phyloP scores from a whole-genome alignment of 2,113 vertebrate genomes.

The Ammodytes dubius region DNA sequence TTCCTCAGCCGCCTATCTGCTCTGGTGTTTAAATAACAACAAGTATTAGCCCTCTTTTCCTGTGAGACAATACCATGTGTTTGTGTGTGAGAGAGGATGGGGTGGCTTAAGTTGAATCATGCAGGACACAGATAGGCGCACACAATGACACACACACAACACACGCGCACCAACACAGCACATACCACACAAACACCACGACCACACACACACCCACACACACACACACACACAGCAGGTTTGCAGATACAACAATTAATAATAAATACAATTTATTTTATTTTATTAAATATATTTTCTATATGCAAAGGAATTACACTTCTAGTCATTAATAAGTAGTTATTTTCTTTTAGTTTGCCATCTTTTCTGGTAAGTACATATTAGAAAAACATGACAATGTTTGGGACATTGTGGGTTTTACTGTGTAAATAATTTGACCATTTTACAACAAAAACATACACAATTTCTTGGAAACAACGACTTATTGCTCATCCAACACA shows the following conservation, averaged over 20 bases:
- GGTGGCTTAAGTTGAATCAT: slow-evolving; percentile 49
- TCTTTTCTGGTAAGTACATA: neutral
- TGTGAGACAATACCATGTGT: slow-evolving; percentile 6
- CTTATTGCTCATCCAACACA: slow-evolving; percentile 14
- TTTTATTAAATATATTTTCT: slow-evolving; percentile 21
- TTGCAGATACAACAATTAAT: slow-evolving; percentile 22
- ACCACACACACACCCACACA: slow-evolving; percentile 28
- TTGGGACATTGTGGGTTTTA: no score
- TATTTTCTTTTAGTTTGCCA: slow-evolving; percentile 14
- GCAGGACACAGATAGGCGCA: slow-evolving; percentile 30
- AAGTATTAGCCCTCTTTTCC: slow-evolving; percentile 57
- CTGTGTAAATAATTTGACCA: neutral
- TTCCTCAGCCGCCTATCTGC: slow-evolving; percentile 77
- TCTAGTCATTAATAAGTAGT: neutral
- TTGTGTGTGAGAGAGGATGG: slow-evolving; percentile 11
- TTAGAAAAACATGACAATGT: neutral
- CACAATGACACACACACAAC: slow-evolving; percentile 6
- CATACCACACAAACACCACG: neutral
- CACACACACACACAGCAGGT: slow-evolving; percentile 24
- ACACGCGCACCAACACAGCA: no score
- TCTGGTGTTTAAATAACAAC: slow-evolving; percentile 78
- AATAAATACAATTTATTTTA: neutral
- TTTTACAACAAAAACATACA: neutral
- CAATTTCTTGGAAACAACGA: slow-evolving; percentile 34
- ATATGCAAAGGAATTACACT: neutral